phyloP scores from a whole-genome alignment of 2,888 invertebrate species.

The Neuroscelio doddi region DNA sequence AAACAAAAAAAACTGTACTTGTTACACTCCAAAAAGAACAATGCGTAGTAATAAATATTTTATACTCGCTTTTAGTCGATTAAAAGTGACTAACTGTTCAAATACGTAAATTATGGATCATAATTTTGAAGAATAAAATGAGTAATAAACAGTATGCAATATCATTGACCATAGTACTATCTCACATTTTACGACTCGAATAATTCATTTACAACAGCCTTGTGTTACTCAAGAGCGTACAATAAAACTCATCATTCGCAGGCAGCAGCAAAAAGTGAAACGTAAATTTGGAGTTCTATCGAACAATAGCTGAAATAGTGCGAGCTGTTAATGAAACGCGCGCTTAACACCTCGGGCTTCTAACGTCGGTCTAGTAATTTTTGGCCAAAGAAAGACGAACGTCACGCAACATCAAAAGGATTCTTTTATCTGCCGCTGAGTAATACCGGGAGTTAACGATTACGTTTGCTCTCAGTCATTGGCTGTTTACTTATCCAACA shows the following conservation, averaged over 20 bases:
- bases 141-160: too few relatives aligned
- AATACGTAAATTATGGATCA: too few relatives aligned
- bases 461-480: slow-evolving; percentile 56
- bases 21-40: too few relatives aligned
- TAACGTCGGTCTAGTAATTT: slow-evolving; percentile 55
- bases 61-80: too few relatives aligned
- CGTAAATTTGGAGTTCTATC: background rate
- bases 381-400: slow-evolving; percentile 40
- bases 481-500: too few relatives aligned
- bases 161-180: too few relatives aligned
- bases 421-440: slow-evolving; percentile 27
- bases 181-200: background rate
- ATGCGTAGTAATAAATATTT: too few relatives aligned
- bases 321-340: slow-evolving; percentile 16
- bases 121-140: too few relatives aligned
- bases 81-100: too few relatives aligned
- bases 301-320: too few relatives aligned
- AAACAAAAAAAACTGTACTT: too few relatives aligned
- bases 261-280: background rate
- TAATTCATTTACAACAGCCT: slow-evolving; percentile 3
- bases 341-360: slow-evolving; percentile 59
- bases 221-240: background rate
- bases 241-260: too few relatives aligned
- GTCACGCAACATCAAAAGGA: slow-evolving; percentile 26
- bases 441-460: slow-evolving; percentile 37